Evolutionary conservation across 30 jellyfish, hydroid and myxozoan species (phyloP), one percentile per base, ranked within the genome.

Genomic region (Aurelia aurita): DNA sequence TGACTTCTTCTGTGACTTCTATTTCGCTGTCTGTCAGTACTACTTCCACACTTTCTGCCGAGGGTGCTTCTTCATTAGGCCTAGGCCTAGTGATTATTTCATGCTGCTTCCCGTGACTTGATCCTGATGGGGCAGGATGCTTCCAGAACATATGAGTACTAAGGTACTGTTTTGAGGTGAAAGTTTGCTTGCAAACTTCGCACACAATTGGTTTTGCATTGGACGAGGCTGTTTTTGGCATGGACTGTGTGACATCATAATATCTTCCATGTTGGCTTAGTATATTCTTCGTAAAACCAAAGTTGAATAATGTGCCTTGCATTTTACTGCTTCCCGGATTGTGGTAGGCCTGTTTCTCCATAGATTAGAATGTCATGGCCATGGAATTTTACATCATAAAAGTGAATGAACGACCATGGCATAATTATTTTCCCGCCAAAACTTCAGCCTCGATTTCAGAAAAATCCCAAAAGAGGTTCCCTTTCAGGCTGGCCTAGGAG

Each of bases 161-260:
- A 5, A 73, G 85, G 49, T 73, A 73, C 69, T 73, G 85, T 58
- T 73, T 55, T 20, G 85, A 73, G 49, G 72, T 73, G 60, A 73
- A 67, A 67, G 28, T 67, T 27, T 35, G 62, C 79, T 29, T 27
- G 79, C 79, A 67, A 32, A 27, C 14, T 15, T 67, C 60, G 26
- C 28, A 67, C 79, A 5, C 79, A 67, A 15, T 27, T 10, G 58
- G 79, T 62, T 67, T 67, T 8, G 32, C 1, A 35, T 2, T 67
- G 46, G 79, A 67, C n/a, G 59, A 27, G 59, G 79, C 60, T 67
- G 79, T 67, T 67, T 67, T 67, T 27, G 79, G 79, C 79, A 67
- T 67, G 28, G 79, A 67, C 29, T 29, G 22, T 67, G 59, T 67
- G 43, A 67, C 31, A 15, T 32, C 59, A 32, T 67, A 67, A 35